Evolutionary conservation across 2,888 invertebrate species (phyloP).

Genomic region (Dysmachus trigonus): DNA sequence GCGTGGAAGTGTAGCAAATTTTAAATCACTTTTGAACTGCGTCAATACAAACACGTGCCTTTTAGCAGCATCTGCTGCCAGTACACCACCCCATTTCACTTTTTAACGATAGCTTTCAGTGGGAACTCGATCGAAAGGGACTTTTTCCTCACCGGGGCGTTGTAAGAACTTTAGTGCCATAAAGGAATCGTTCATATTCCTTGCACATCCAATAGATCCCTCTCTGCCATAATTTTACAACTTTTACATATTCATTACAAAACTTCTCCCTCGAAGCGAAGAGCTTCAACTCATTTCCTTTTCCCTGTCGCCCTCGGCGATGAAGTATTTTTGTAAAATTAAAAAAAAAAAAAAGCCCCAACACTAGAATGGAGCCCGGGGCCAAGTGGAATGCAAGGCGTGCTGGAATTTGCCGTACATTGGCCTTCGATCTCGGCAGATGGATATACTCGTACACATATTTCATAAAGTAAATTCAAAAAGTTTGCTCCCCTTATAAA

Average conservation of each 20-base stretch:
- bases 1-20: not conserved
- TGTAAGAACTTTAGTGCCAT: not conserved
- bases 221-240: not conserved
- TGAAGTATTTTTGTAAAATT: not conserved
- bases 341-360: not conserved
- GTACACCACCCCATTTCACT: not conserved
- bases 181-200: not conserved
- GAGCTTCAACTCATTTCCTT: not conserved
- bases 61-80: not conserved
- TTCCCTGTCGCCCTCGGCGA: not conserved
- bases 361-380: not conserved
- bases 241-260: conserved; percentile 21
- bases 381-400: not conserved
- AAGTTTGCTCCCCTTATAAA: conserved; percentile 33
- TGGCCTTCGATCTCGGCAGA: conserved; percentile 28
- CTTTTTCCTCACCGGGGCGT: not conserved
- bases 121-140: not conserved
- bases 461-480: conserved; percentile 38
- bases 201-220: not conserved
- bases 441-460: conserved; percentile 1
- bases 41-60: not conserved
- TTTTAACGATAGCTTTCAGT: not conserved
- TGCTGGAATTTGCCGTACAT: not conserved
- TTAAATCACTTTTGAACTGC: not conserved
- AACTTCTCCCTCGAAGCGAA: not conserved